Percentiles rank a stretch among this genome's conserved stretches.
Conservation (phyloP, 2,797 vertebrate genomes). For the Zenarchopterus dispar region DNA sequence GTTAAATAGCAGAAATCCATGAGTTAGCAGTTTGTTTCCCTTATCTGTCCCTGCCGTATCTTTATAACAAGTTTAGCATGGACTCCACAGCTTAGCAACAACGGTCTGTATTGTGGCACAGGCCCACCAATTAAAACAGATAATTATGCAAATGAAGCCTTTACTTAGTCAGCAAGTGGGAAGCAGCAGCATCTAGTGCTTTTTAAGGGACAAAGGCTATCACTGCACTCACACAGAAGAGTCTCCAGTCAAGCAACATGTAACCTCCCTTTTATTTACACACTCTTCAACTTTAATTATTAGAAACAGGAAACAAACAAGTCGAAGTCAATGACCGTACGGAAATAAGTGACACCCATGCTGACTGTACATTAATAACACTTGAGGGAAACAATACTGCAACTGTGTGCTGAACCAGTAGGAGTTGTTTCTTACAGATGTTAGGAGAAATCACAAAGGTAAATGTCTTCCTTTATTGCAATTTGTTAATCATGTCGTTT, state of each 20-base stretch:
- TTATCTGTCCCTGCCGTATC: constrained; percentile 77
- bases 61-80: constrained; percentile 75
- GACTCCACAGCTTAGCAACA: constrained; percentile 75
- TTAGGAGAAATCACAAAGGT: constrained; percentile 20
- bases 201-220: constrained; percentile 64
- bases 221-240: constrained; percentile 44
- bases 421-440: constrained; percentile 26
- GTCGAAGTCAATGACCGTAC: constrained; percentile 58
- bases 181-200: constrained; percentile 66
- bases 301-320: constrained; percentile 57
- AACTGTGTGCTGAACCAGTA: constrained; percentile 26
- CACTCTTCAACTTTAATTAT: constrained; percentile 65
- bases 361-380: constrained; percentile 51
- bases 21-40: constrained; percentile 80
- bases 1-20: constrained; percentile 80
- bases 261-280: constrained; percentile 11
- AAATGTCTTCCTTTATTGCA: constrained; percentile 14
- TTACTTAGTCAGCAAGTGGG: constrained; percentile 87
- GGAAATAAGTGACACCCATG: constrained; percentile 46
- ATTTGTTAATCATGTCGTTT: constrained; percentile 25
- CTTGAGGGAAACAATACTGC: constrained; percentile 48
- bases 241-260: constrained; percentile 23
- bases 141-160: constrained; percentile 88
- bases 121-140: constrained; percentile 83
- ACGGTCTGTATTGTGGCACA: constrained; percentile 68